These are phyloP conservation scores for Prenolepis imparis DNA, from an alignment of 2,888 invertebrate genomes.

Conservation along the genomic window DNA sequence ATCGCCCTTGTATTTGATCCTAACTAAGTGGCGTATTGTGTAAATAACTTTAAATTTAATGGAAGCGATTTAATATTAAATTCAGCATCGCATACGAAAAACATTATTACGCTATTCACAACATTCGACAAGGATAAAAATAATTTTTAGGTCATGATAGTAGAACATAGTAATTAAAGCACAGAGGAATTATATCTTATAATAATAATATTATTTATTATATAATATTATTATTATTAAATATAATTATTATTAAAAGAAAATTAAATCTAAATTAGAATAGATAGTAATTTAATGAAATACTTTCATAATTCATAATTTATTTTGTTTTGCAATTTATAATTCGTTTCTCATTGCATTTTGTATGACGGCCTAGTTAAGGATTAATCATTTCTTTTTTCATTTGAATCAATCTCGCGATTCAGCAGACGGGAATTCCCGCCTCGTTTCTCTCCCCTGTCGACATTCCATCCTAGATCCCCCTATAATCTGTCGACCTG, in stretches of 20 bases:
- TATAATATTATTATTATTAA: no score
- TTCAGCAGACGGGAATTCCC: slow-evolving; percentile 30
- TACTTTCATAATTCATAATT: slow-evolving; percentile 9
- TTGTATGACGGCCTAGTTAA: slow-evolving; percentile 12
- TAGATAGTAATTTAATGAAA: neutral
- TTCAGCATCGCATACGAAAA: slow-evolving; percentile 59
- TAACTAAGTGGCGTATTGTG: slow-evolving; percentile 82
- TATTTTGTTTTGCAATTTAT: slow-evolving; percentile 19
- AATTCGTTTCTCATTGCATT: slow-evolving; percentile 21
- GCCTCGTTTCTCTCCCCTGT: slow-evolving; percentile 53
- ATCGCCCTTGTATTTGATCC: slow-evolving; percentile 64
- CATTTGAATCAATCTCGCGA: slow-evolving; percentile 33
- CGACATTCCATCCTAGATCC: slow-evolving; percentile 66
- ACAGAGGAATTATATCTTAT: neutral
- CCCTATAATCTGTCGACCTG: slow-evolving; percentile 30
- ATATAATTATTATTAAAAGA: neutral
- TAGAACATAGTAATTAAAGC: neutral
- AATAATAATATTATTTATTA: no score
- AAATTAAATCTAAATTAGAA: neutral
- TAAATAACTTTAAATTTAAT: slow-evolving; percentile 81
- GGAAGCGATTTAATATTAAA: slow-evolving; percentile 60
- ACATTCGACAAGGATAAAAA: neutral
- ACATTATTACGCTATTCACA: slow-evolving; percentile 10
- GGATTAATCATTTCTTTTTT: slow-evolving; percentile 37
- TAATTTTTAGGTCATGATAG: neutral